A percentile compares a stretch with the other conserved stretches of the same genome.
These are phyloP conservation scores for Ictalurus furcatus DNA, from an alignment of 2,113 vertebrate species.

Conservation along the genomic window DNA sequence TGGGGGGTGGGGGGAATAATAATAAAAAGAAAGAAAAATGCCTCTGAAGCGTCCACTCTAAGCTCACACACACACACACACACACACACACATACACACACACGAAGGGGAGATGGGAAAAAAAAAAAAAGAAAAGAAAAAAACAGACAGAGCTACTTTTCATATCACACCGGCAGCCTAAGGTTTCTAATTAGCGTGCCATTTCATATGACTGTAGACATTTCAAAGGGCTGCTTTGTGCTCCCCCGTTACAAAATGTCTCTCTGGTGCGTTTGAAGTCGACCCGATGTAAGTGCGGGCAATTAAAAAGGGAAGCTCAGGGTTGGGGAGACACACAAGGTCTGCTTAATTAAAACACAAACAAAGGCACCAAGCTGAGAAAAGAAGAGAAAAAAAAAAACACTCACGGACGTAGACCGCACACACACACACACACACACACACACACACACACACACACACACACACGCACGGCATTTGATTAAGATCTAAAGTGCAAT, in stretches of 20 bases:
- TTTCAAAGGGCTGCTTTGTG: constrained; percentile 92
- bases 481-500: constrained; percentile 92
- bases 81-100: constrained; percentile 43
- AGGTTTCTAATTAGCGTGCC: constrained; percentile 89
- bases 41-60: constrained; percentile 48
- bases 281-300: constrained; percentile 90
- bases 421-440: neutral
- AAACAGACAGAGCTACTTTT: constrained; percentile 76
- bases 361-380: constrained; percentile 89
- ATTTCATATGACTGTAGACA: constrained; percentile 88
- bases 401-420: constrained; percentile 2
- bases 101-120: neutral
- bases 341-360: constrained; percentile 96
- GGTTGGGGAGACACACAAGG: constrained; percentile 84
- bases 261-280: constrained; percentile 92
- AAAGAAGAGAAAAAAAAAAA: constrained; percentile 31
- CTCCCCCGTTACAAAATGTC: constrained; percentile 86
- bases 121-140: constrained; percentile 35
- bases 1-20: too few relatives aligned
- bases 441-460: constrained; percentile 22
- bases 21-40: neutral
- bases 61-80: constrained; percentile 47
- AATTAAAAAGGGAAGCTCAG: constrained; percentile 89
- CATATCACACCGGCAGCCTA: constrained; percentile 80
- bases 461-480: constrained; percentile 71